Conservation (phyloP, 2,113 vertebrate species). For the Marcusenius ussheri region DNA sequence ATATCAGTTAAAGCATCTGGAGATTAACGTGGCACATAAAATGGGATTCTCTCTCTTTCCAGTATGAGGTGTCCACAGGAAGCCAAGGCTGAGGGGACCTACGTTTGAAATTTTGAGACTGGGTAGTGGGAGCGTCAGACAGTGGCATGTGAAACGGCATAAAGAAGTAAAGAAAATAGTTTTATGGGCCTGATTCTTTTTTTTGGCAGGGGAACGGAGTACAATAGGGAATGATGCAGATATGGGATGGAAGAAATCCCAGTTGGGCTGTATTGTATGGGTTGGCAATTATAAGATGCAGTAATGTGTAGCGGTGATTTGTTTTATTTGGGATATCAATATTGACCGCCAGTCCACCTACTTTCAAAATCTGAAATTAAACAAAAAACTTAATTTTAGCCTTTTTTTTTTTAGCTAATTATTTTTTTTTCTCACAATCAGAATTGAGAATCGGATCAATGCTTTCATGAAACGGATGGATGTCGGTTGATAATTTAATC, state of each 20-base stretch:
- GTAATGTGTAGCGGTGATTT: neutral
- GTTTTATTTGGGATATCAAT: neutral
- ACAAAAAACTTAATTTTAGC: neutral
- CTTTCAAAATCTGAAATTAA: neutral
- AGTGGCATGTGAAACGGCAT: neutral
- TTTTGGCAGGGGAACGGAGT: neutral
- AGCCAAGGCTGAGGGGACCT: neutral
- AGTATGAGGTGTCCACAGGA: neutral
- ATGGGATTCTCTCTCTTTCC: constrained; percentile 28
- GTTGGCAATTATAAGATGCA: neutral
- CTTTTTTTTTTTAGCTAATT: neutral
- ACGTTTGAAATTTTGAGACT: neutral
- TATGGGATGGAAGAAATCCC: neutral
- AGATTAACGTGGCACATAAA: constrained; percentile 17
- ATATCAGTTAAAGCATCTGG: constrained; percentile 21
- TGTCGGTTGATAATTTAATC: neutral
- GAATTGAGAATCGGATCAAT: neutral
- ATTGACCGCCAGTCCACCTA: neutral
- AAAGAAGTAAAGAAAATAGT: neutral
- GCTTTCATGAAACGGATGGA: neutral
- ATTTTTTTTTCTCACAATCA: neutral
- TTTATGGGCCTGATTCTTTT: neutral
- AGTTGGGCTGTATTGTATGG: neutral
- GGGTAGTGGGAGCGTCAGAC: neutral
- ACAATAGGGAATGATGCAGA: neutral